A percentile compares a stretch with the other conserved stretches of the same genome.
phyloP scores from a whole-genome alignment of 1,140 invertebrate genomes.

The Pteromalus puparum region DNA sequence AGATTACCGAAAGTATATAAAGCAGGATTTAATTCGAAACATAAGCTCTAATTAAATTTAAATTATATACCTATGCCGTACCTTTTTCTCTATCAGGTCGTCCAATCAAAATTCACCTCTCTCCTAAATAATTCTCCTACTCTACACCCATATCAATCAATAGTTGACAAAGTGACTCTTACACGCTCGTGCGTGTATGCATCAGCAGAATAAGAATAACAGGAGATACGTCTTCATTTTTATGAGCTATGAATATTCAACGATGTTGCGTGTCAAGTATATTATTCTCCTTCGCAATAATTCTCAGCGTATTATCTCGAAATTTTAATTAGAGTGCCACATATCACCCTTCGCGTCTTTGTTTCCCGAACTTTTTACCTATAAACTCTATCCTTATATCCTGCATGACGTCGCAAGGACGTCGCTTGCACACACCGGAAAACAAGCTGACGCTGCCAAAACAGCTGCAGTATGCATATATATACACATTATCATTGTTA shows the following conservation, averaged over 20 bases:
- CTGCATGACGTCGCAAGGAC: slow-evolving; percentile 5
- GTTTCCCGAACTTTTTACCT: not conserved
- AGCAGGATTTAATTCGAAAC: not conserved
- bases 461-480: slow-evolving; percentile 7
- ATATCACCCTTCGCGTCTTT: not conserved
- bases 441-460: slow-evolving; percentile 21
- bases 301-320: not conserved
- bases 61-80: not conserved
- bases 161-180: not conserved
- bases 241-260: too few relatives aligned
- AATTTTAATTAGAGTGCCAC: slow-evolving; percentile 17
- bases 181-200: not conserved
- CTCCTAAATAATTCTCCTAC: too few relatives aligned
- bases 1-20: too few relatives aligned
- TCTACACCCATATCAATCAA: too few relatives aligned
- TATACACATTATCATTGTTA: not conserved
- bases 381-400: not conserved
- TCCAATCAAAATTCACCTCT: too few relatives aligned
- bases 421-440: not conserved
- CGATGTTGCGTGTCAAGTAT: too few relatives aligned
- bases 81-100: too few relatives aligned
- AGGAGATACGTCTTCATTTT: too few relatives aligned
- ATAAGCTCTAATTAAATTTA: slow-evolving; percentile 26
- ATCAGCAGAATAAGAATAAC: too few relatives aligned
- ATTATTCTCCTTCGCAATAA: too few relatives aligned